Evolutionary conservation across 2,797 vertebrate genomes (phyloP).

Genomic region (Mycteria americana): DNA sequence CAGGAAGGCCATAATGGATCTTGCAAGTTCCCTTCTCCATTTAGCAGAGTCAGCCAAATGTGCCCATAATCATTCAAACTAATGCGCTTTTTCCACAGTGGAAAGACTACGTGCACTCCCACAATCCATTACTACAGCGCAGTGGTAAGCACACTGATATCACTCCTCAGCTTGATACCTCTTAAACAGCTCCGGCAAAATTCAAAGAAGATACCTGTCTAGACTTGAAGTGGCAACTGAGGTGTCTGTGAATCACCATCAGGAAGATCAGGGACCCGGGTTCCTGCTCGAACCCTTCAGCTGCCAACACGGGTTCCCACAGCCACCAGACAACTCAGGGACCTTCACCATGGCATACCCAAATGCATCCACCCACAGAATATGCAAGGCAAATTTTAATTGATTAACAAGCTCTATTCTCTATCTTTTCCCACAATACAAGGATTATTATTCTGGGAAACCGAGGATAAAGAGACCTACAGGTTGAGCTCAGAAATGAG

Average conservation of each 20-base stretch:
- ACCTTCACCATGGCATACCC: background rate
- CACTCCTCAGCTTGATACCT: background rate
- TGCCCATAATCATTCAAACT: fast-evolving
- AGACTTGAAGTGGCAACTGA: background rate
- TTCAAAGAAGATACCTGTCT: background rate
- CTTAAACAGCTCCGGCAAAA: background rate
- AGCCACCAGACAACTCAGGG: background rate
- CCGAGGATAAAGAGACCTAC: fast-evolving
- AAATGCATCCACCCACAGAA: background rate
- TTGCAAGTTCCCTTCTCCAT: background rate
- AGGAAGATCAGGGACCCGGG: background rate
- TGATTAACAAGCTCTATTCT: background rate
- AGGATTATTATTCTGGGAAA: background rate
- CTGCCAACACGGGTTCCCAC: background rate
- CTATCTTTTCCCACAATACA: background rate
- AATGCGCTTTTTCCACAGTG: fast-evolving
- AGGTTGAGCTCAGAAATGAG: background rate
- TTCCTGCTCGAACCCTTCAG: background rate
- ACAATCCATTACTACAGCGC: fast-evolving
- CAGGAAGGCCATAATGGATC: background rate
- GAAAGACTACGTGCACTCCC: background rate
- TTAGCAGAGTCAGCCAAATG: background rate
- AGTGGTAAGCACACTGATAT: fast-evolving
- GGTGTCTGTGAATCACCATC: background rate
- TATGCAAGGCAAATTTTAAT: background rate